Evolutionary conservation across 2,888 invertebrate genomes (phyloP).

Genomic region (Amblyjoppa proteus): DNA sequence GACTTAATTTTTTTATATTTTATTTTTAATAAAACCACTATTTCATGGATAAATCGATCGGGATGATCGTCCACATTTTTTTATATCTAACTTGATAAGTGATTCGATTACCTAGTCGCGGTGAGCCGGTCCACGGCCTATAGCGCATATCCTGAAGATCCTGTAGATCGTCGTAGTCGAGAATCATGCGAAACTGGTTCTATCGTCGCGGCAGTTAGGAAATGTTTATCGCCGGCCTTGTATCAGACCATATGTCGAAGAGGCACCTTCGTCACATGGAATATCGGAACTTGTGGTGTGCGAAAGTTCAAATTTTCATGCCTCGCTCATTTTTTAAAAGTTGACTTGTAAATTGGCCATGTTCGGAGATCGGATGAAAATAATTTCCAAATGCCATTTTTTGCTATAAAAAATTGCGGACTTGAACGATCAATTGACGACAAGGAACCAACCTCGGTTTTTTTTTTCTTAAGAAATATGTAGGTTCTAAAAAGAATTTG

Average conservation of each 20-base stretch:
- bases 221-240: conserved; percentile 41
- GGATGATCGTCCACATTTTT: conserved; percentile 51
- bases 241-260: conserved; percentile 4
- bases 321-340: not conserved
- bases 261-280: not conserved
- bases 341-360: not conserved
- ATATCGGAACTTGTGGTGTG: not conserved
- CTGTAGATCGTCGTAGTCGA: conserved; percentile 29
- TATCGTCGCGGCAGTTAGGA: conserved; percentile 41
- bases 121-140: conserved; percentile 25
- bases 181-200: conserved; percentile 54
- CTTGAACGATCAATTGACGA: too few relatives aligned
- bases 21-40: not conserved
- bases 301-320: not conserved
- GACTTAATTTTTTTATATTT: not conserved
- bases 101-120: conserved; percentile 55
- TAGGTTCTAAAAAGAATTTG: not conserved
- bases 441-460: too few relatives aligned
- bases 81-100: conserved; percentile 53
- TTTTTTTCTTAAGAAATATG: not conserved
- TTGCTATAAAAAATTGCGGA: too few relatives aligned
- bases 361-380: not conserved
- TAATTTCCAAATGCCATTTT: conserved; percentile 15
- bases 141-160: conserved; percentile 37
- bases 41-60: conserved; percentile 38